Conservation (phyloP, 2,888 invertebrate species). For the Plebejus anna region DNA sequence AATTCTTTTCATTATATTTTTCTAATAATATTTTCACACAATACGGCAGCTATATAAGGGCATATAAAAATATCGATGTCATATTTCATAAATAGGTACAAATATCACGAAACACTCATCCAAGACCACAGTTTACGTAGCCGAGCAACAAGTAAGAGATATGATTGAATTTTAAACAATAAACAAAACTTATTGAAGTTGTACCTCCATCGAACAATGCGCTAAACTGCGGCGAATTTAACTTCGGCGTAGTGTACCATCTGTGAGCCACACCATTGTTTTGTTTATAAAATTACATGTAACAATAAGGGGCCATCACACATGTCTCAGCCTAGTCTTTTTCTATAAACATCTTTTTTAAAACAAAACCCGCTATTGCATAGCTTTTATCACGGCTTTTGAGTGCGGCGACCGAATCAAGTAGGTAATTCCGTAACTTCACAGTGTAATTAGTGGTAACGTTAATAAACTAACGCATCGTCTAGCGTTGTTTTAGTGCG, state of each 20-base stretch:
- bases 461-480: no score
- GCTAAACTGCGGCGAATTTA: constrained; percentile 21
- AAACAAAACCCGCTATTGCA: no score
- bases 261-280: background rate
- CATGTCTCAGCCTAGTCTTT: background rate
- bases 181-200: constrained; percentile 31
- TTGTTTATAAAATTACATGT: background rate
- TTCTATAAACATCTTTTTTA: no score
- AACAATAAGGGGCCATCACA: background rate
- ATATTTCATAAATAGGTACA: background rate
- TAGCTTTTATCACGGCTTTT: no score
- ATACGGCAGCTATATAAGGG: no score
- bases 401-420: no score
- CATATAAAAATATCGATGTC: background rate
- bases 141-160: constrained; percentile 32
- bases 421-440: no score
- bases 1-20: no score
- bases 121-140: constrained; percentile 28
- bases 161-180: constrained; percentile 37
- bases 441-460: no score
- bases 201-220: constrained; percentile 15
- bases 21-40: no score
- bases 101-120: no score
- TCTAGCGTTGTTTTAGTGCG: no score
- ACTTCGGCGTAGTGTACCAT: constrained; percentile 12